Evolutionary conservation across 1,140 invertebrate genomes (phyloP).

Genomic region (Idris sp.): DNA sequence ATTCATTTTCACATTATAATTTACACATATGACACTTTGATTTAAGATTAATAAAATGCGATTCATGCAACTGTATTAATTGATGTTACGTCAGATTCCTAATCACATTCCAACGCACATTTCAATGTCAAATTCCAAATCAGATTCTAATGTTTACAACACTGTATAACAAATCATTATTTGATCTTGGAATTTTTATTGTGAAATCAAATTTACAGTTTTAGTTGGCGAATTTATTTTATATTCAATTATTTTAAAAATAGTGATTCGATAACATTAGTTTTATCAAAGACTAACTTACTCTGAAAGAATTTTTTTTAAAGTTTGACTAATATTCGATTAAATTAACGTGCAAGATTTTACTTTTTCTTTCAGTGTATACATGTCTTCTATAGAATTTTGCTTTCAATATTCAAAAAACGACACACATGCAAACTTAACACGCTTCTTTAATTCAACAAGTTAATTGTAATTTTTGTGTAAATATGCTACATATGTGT

Average conservation of each 20-base stretch:
- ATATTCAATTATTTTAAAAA: no score
- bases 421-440: slow-evolving; percentile 35
- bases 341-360: no score
- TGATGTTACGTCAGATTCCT: slow-evolving; percentile 36
- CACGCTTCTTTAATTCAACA: slow-evolving; percentile 45
- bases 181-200: slow-evolving; percentile 38
- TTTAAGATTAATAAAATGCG: slow-evolving; percentile 23
- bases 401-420: no score
- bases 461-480: slow-evolving; percentile 52
- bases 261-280: no score
- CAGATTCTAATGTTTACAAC: slow-evolving; percentile 36
- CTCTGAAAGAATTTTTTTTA: no score
- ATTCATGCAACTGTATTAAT: slow-evolving; percentile 25
- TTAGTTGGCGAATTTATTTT: no score
- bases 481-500: slow-evolving; percentile 70
- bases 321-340: no score
- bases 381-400: no score
- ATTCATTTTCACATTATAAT: no score
- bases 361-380: not conserved
- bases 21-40: no score
- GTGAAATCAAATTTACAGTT: slow-evolving; percentile 12
- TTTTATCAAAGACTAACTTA: no score
- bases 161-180: slow-evolving; percentile 44
- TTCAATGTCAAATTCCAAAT: slow-evolving; percentile 39
- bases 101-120: slow-evolving; percentile 42